Conservation (phyloP, 2,113 vertebrate species). For the Varanus salvator region DNA sequence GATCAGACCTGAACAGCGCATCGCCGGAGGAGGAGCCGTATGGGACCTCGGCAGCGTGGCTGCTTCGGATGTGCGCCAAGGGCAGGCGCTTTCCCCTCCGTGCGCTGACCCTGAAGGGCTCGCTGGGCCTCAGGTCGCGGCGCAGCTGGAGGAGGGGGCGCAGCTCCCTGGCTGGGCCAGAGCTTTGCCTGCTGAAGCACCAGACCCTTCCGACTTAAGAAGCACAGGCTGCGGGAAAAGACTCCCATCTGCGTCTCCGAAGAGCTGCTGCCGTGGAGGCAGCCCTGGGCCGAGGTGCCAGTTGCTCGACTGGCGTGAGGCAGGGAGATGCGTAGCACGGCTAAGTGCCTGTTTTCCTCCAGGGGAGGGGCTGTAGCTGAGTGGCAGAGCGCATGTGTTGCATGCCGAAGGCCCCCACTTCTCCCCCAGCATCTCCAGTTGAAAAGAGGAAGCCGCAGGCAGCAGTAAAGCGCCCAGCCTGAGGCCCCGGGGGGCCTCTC, state of each 20-base stretch:
- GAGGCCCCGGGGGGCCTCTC: not conserved
- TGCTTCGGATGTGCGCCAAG: constrained; percentile 11
- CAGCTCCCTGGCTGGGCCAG: too few species aligned
- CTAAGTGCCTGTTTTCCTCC: not conserved
- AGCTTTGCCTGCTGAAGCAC: too few species aligned
- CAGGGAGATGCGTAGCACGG: not conserved
- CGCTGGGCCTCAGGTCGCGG: not conserved
- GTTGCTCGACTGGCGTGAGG: not conserved
- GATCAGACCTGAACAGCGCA: not conserved
- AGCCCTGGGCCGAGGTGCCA: too few species aligned
- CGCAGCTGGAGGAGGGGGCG: constrained; percentile 7
- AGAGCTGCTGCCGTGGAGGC: too few species aligned
- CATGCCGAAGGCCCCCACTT: not conserved
- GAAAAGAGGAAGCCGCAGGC: not conserved
- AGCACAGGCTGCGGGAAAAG: not conserved
- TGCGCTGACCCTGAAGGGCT: not conserved
- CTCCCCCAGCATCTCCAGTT: not conserved
- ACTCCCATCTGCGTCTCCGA: too few species aligned
- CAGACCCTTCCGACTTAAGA: not conserved
- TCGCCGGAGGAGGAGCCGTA: not conserved
- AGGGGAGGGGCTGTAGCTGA: not conserved
- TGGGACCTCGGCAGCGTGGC: constrained; percentile 19
- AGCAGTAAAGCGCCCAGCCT: not conserved
- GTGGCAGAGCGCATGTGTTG: not conserved
- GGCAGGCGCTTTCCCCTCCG: not conserved